A percentile compares a stretch with the other conserved stretches of the same genome.
Evolutionary conservation across 2,888 invertebrate species (phyloP).

Genomic region (Minunthozetes semirufus): DNA sequence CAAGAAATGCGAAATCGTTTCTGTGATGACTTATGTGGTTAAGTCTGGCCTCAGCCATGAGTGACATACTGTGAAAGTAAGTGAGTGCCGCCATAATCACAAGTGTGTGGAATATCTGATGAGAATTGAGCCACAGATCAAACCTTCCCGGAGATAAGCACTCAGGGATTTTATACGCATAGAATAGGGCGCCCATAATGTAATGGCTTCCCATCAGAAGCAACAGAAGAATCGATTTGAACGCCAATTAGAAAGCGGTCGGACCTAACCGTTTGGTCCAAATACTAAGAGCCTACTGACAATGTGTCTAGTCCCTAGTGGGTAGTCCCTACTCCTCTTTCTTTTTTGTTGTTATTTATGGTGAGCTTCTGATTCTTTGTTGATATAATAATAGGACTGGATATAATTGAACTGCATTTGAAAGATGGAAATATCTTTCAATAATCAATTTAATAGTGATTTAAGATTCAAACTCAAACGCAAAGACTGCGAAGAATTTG

Average conservation of each 20-base stretch:
- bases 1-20: background rate
- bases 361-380: no score
- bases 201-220: conserved; percentile 89
- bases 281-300: no score
- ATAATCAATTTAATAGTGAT: conserved; percentile 2
- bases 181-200: conserved; percentile 90
- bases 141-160: conserved; percentile 92
- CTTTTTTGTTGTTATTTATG: no score
- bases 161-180: conserved; percentile 92
- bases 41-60: conserved; percentile 17
- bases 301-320: no score
- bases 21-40: background rate
- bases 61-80: conserved; percentile 31
- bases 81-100: conserved; percentile 53
- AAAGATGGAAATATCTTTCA: background rate
- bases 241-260: background rate
- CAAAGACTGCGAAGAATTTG: background rate
- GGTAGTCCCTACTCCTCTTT: no score
- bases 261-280: no score
- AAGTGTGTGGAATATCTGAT: conserved; percentile 97
- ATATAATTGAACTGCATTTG: no score
- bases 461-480: background rate
- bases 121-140: conserved; percentile 99
- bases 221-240: conserved; percentile 52
- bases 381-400: no score